Evolutionary conservation across 2,888 invertebrate genomes (phyloP).

Genomic region (Lamproptera curius): DNA sequence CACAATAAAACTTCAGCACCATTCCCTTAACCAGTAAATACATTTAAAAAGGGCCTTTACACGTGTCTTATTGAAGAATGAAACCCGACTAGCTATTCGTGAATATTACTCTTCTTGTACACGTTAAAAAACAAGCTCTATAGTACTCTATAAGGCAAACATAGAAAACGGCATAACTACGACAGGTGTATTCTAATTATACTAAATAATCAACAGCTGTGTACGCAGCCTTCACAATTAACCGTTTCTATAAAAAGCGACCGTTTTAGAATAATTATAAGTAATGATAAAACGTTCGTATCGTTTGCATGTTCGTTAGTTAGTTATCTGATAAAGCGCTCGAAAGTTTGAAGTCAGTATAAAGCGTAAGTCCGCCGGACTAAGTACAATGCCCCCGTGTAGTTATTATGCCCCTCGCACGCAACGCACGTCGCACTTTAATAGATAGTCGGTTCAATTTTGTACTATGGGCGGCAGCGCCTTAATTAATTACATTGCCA

Average conservation of each 20-base stretch:
- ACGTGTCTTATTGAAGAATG: too few species aligned
- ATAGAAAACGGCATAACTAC: slow-evolving; percentile 3
- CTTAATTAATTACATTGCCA: slow-evolving; percentile 14
- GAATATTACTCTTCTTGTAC: too few species aligned
- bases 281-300: neutral
- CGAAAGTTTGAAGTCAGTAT: slow-evolving; percentile 1
- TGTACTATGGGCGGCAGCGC: slow-evolving; percentile 8
- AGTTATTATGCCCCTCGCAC: slow-evolving; percentile 33
- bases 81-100: too few species aligned
- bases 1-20: too few species aligned
- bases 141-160: too few species aligned
- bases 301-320: slow-evolving; percentile 12
- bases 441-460: slow-evolving; percentile 17
- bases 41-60: slow-evolving; percentile 54
- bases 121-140: too few species aligned
- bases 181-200: slow-evolving; percentile 63
- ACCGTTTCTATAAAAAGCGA: neutral
- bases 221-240: slow-evolving; percentile 34
- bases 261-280: neutral
- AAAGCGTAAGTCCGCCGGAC: neutral
- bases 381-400: slow-evolving; percentile 34
- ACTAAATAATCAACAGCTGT: slow-evolving; percentile 55
- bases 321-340: slow-evolving; percentile 3
- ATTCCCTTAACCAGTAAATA: too few species aligned
- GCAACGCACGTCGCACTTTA: slow-evolving; percentile 29